Evolutionary conservation across 2,888 invertebrate species (phyloP).

Genomic region (Drosophila trichaetosa): DNA sequence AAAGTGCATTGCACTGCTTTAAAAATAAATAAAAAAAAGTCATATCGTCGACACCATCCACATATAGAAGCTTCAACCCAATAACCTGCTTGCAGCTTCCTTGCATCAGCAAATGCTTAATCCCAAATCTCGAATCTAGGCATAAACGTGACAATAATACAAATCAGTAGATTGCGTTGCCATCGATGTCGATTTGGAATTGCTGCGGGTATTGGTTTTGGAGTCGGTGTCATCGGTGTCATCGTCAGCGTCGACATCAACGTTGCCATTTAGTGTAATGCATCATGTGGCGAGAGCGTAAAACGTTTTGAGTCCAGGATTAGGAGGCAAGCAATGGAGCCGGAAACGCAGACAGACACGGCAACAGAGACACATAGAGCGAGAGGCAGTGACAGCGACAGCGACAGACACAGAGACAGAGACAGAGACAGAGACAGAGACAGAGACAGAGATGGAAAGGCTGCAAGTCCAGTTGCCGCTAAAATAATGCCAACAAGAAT

Average conservation of each 20-base stretch:
- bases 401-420: not conserved
- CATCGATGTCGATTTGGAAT: constrained; percentile 10
- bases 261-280: constrained; percentile 67
- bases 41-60: constrained; percentile 6
- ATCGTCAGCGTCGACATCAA: constrained; percentile 27
- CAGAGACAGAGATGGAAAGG: not conserved
- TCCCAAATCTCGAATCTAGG: constrained; percentile 66
- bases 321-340: constrained; percentile 20
- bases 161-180: constrained; percentile 74
- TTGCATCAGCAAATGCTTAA: constrained; percentile 49
- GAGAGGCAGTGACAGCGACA: not conserved
- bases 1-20: constrained; percentile 50
- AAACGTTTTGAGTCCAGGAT: constrained; percentile 53
- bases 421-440: not conserved
- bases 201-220: constrained; percentile 8
- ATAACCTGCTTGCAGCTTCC: constrained; percentile 4
- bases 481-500: constrained; percentile 13
- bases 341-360: not conserved
- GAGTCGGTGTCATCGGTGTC: constrained; percentile 2
- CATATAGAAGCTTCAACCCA: constrained; percentile 2
- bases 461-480: constrained; percentile 16
- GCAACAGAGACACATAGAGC: not conserved
- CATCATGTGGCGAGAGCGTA: constrained; percentile 63
- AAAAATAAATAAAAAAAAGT: constrained; percentile 1
- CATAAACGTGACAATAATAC: constrained; percentile 82